These are phyloP conservation scores for Alethe castanea DNA, from an alignment of 2,113 vertebrate genomes.

Conservation along the genomic window DNA sequence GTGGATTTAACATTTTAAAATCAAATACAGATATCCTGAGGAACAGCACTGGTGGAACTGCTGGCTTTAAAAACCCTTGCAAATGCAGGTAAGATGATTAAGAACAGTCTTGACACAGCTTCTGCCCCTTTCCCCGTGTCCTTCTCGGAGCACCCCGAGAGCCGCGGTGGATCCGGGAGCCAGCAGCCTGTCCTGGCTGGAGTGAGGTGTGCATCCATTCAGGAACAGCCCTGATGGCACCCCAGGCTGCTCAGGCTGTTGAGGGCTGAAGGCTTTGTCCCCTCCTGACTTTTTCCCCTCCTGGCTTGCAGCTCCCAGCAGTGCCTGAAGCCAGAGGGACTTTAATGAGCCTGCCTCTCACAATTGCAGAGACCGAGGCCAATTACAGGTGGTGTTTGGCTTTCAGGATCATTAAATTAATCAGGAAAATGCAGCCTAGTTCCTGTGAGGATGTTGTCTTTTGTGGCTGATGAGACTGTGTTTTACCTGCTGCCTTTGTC, in stretches of 20 bases:
- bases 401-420: slow-evolving; percentile 34
- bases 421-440: background rate
- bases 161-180: rapidly evolving
- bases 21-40: background rate
- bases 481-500: background rate
- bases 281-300: background rate
- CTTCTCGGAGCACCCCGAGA: background rate
- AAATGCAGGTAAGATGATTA: background rate
- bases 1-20: background rate
- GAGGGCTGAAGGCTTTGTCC: background rate
- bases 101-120: background rate
- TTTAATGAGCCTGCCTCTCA: slow-evolving; percentile 13
- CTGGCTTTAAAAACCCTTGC: background rate
- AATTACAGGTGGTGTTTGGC: background rate
- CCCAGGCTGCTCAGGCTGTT: background rate
- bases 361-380: background rate
- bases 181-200: rapidly evolving
- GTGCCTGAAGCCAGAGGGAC: background rate
- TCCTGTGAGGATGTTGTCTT: background rate
- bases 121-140: background rate
- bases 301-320: background rate
- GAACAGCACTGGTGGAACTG: background rate
- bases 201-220: rapidly evolving
- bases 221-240: background rate
- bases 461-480: background rate